Percentiles rank a stretch among this genome's conserved stretches.
These are phyloP conservation scores for Dromius quadrimaculatus DNA, from an alignment of 2,888 invertebrate genomes.

Conservation along the genomic window DNA sequence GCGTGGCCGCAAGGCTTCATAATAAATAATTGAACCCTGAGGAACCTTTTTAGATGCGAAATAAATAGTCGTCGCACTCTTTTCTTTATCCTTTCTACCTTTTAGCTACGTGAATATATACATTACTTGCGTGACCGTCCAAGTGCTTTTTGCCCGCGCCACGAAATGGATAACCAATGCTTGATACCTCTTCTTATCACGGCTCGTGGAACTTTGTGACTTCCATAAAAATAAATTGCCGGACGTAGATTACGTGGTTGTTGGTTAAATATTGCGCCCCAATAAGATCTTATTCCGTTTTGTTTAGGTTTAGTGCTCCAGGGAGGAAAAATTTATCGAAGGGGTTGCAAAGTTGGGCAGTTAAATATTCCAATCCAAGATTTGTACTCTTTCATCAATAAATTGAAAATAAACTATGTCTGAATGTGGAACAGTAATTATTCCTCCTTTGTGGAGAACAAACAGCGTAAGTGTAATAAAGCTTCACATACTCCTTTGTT, in stretches of 20 bases:
- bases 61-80: conserved; percentile 25
- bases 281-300: conserved; percentile 7
- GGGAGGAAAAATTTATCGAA: background rate
- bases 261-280: conserved; percentile 18
- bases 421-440: no score
- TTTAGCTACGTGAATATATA: conserved; percentile 46
- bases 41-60: conserved; percentile 30
- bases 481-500: no score
- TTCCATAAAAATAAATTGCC: conserved; percentile 17
- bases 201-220: conserved; percentile 29
- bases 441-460: no score
- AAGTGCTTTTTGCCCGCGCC: background rate
- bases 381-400: no score
- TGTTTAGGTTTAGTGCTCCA: conserved; percentile 17
- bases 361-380: no score
- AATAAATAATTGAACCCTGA: conserved; percentile 29
- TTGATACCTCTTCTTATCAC: conserved; percentile 29
- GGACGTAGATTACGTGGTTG: conserved; percentile 21
- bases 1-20: no score
- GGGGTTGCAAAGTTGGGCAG: no score
- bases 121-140: conserved; percentile 42
- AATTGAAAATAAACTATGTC: no score
- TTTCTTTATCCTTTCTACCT: conserved; percentile 37
- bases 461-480: no score
- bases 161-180: conserved; percentile 31